These are phyloP conservation scores for Drosophila ochracea DNA, from an alignment of 2,888 invertebrate species.

Conservation along the genomic window DNA sequence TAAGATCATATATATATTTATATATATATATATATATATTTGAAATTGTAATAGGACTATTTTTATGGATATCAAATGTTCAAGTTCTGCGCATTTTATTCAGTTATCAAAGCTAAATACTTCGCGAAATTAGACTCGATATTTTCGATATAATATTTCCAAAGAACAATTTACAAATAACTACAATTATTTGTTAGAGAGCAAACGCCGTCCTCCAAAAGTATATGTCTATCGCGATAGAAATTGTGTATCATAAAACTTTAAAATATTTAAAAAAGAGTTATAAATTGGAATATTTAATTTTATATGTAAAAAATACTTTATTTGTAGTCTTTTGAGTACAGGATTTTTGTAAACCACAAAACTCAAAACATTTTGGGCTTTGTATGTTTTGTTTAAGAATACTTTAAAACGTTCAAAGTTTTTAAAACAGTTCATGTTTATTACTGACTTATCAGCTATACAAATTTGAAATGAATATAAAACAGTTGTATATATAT, in stretches of 20 bases:
- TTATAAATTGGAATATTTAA: neutral
- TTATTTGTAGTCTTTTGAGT: neutral
- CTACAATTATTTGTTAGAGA: neutral
- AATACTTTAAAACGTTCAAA: neutral
- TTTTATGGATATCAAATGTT: neutral
- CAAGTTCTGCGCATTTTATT: neutral
- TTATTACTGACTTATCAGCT: too few species aligned
- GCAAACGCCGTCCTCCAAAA: neutral
- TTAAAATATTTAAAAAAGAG: too few species aligned
- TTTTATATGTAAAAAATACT: neutral
- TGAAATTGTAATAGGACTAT: neutral
- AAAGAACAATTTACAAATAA: neutral
- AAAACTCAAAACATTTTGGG: neutral
- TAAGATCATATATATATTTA: too few species aligned
- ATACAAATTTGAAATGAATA: too few species aligned
- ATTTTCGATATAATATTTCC: neutral
- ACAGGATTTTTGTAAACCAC: neutral
- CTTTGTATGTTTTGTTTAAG: neutral
- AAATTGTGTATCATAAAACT: too few species aligned
- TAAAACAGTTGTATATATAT: conserved; percentile 1
- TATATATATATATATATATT: neutral
- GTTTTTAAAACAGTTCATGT: neutral
- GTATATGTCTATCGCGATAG: too few species aligned
- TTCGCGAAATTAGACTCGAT: neutral
- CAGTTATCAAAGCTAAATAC: neutral